Conservation (phyloP, 2,113 vertebrate genomes). For the Campylomormyrus tamandua region DNA sequence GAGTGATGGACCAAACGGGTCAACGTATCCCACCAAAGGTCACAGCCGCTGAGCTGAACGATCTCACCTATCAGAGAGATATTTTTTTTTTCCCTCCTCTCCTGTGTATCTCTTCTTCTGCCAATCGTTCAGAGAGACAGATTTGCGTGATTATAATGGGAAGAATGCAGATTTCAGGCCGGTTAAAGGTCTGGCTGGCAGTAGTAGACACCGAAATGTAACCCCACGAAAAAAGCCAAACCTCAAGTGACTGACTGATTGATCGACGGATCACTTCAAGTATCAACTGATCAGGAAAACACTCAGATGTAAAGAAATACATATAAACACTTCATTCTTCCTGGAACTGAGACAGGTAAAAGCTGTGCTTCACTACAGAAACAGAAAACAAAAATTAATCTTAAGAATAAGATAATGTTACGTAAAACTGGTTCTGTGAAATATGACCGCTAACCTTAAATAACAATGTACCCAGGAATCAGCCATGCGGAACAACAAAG, state of each 20-base stretch:
- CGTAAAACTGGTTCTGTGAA: background rate
- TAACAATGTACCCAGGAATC: background rate
- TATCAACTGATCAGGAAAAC: background rate
- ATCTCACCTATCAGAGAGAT: background rate
- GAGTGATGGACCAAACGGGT: conserved; percentile 27
- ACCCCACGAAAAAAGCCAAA: background rate
- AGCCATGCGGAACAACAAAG: background rate
- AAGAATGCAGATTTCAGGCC: background rate
- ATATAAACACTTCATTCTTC: background rate
- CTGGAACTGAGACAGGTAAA: background rate
- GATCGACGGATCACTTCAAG: background rate
- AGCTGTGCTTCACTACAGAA: background rate
- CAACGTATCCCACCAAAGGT: conserved; percentile 16
- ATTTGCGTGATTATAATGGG: background rate
- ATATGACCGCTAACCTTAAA: background rate
- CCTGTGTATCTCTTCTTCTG: background rate
- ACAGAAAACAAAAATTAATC: background rate
- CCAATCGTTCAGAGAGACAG: background rate
- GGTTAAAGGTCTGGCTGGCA: background rate
- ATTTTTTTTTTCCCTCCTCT: background rate
- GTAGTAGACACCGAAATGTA: background rate
- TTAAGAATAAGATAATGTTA: background rate
- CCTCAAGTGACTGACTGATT: background rate
- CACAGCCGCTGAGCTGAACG: background rate
- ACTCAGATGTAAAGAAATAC: background rate